Evolutionary conservation across 2,113 vertebrate genomes (phyloP).

Genomic region (Atractosteus spatula): DNA sequence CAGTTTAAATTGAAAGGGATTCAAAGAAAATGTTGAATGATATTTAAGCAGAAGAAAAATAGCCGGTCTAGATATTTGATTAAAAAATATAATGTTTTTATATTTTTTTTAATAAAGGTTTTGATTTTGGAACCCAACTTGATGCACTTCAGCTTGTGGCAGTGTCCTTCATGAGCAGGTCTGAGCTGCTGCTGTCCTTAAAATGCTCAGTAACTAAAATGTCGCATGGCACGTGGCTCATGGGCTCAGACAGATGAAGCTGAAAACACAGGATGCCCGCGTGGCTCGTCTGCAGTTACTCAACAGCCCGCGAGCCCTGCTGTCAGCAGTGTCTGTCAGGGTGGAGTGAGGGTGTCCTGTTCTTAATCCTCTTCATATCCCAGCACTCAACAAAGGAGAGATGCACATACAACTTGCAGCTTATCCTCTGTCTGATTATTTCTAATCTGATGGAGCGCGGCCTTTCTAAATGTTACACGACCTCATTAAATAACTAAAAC

Average conservation of each 20-base stretch:
- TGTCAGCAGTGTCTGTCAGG: constrained; percentile 8
- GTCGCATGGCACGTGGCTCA: no score
- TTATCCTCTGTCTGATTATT: constrained; percentile 11
- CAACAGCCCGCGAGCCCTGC: not conserved
- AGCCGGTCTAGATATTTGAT: not conserved
- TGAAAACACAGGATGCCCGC: not conserved
- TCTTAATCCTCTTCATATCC: constrained; percentile 22
- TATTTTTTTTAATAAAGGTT: no score
- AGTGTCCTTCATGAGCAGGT: no score
- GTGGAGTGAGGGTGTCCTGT: constrained; percentile 10
- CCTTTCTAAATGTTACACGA: constrained; percentile 11
- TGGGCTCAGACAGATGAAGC: not conserved
- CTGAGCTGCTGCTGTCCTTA: no score
- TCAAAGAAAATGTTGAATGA: no score
- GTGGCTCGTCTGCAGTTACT: not conserved
- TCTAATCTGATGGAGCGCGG: constrained; percentile 13
- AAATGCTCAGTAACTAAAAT: no score
- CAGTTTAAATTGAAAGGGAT: no score
- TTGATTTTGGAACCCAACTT: no score
- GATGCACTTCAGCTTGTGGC: no score
- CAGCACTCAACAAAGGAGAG: constrained; percentile 8
- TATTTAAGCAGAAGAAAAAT: not conserved
- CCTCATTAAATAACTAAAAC: not conserved
- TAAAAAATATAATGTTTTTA: not conserved
- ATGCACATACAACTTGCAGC: not conserved